Percentiles rank a stretch among this genome's conserved stretches.
Conservation (phyloP, 2,888 invertebrate genomes). For the Pasiphila rectangulata region DNA sequence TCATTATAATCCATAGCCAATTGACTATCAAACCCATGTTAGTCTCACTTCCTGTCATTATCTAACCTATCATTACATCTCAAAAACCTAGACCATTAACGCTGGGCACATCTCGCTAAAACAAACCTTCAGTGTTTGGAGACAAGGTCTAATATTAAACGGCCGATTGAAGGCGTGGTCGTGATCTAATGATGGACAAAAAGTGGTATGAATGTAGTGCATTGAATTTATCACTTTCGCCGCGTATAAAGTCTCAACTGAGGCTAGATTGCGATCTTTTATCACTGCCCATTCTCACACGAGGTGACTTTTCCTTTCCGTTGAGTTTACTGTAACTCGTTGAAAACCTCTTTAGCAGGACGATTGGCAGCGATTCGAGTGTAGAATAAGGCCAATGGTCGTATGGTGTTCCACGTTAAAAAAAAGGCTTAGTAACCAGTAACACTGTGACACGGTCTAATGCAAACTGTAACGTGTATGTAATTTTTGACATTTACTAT, state of each 20-base stretch:
- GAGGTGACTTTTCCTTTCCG: no score
- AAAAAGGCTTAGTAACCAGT: no score
- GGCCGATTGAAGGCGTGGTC: slow-evolving; percentile 25
- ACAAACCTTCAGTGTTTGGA: slow-evolving; percentile 1
- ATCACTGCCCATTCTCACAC: no score
- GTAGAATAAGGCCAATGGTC: no score
- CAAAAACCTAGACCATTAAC: slow-evolving; percentile 14
- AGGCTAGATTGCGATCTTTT: slow-evolving; percentile 50
- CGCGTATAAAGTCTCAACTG: slow-evolving; percentile 46
- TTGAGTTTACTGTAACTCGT: no score
- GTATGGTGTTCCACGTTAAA: no score
- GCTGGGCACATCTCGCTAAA: slow-evolving; percentile 9
- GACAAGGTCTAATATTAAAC: slow-evolving; percentile 14
- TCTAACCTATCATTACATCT: slow-evolving; percentile 18
- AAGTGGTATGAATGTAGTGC: slow-evolving; percentile 40
- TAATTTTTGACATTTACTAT: no score
- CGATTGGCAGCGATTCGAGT: no score
- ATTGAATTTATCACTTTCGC: slow-evolving; percentile 63
- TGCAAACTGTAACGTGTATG: no score
- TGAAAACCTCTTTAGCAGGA: no score
- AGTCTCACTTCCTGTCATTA: slow-evolving; percentile 17
- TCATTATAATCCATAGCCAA: slow-evolving; percentile 4
- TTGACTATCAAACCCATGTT: slow-evolving; percentile 9
- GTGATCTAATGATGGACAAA: slow-evolving; percentile 39
- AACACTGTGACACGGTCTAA: no score